Percentiles rank a stretch among this genome's conserved stretches.
phyloP scores from a whole-genome alignment of 1,140 invertebrate species.

The Micrasema minimum region DNA sequence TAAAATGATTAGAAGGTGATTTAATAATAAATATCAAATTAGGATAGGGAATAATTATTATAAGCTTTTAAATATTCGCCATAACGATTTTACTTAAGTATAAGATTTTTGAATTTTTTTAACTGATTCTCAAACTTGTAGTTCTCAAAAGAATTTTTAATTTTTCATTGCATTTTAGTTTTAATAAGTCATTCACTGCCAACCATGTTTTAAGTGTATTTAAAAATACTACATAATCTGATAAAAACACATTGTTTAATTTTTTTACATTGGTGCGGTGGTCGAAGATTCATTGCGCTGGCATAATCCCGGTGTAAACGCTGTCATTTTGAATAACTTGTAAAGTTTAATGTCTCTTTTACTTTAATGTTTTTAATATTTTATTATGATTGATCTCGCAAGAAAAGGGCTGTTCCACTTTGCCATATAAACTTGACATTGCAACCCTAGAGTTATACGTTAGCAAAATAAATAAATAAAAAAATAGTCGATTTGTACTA shows the following conservation, averaged over 20 bases:
- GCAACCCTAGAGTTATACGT: conserved; percentile 6
- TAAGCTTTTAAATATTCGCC: conserved; percentile 22
- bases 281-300: background rate
- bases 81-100: background rate
- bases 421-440: conserved; percentile 50
- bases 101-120: background rate
- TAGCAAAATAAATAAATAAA: background rate
- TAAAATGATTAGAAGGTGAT: conserved; percentile 25
- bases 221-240: background rate
- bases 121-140: background rate
- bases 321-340: too few species aligned
- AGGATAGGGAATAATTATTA: background rate
- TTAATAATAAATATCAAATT: background rate
- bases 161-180: background rate
- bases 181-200: background rate
- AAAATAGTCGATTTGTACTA: background rate
- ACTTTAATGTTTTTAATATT: background rate
- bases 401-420: conserved; percentile 49
- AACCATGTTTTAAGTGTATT: background rate
- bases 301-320: too few species aligned
- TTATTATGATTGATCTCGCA: conserved; percentile 51
- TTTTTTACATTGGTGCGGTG: background rate
- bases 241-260: background rate
- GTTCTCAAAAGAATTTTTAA: background rate
- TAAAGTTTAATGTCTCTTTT: too few species aligned